A percentile compares a stretch with the other conserved stretches of the same genome.
Evolutionary conservation across 2,797 vertebrate genomes (phyloP).

Genomic region (Rachycentron canadum): DNA sequence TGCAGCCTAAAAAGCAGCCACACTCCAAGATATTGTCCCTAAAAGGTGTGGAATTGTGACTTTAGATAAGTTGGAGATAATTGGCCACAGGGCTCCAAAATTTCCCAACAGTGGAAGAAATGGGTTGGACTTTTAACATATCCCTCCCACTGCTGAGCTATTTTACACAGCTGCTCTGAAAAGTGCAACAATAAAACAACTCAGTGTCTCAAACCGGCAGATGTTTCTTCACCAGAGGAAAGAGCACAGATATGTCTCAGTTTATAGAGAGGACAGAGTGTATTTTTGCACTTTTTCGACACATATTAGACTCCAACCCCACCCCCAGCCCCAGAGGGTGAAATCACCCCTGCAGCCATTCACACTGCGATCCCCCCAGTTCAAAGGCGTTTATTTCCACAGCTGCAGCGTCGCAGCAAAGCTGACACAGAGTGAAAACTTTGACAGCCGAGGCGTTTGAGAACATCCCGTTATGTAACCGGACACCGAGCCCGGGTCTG

Average conservation of each 20-base stretch:
- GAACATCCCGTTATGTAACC: constrained; percentile 68
- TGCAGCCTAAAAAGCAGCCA: not conserved
- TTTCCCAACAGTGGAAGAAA: constrained; percentile 12
- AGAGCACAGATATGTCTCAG: no score
- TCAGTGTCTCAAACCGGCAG: not conserved
- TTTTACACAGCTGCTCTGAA: constrained; percentile 5
- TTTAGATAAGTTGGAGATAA: constrained; percentile 24
- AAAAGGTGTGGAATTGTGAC: not conserved
- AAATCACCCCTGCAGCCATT: not conserved
- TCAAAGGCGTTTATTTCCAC: constrained; percentile 6
- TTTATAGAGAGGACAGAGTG: no score
- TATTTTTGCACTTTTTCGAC: no score
- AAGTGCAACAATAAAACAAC: not conserved
- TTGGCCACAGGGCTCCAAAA: not conserved
- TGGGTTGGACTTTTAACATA: constrained; percentile 38
- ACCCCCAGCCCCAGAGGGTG: no score
- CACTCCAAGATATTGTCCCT: not conserved
- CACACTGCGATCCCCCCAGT: not conserved
- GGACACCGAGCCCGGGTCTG: constrained; percentile 16
- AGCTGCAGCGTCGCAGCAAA: constrained; percentile 4
- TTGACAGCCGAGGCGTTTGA: constrained; percentile 47
- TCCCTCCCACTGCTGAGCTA: constrained; percentile 28
- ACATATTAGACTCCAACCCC: no score
- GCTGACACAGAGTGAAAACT: constrained; percentile 25
- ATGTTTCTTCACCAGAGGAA: fast-evolving